A percentile compares a stretch with the other conserved stretches of the same genome.
Conservation (phyloP, 2,888 invertebrate genomes). For the Oligia strigilis region DNA sequence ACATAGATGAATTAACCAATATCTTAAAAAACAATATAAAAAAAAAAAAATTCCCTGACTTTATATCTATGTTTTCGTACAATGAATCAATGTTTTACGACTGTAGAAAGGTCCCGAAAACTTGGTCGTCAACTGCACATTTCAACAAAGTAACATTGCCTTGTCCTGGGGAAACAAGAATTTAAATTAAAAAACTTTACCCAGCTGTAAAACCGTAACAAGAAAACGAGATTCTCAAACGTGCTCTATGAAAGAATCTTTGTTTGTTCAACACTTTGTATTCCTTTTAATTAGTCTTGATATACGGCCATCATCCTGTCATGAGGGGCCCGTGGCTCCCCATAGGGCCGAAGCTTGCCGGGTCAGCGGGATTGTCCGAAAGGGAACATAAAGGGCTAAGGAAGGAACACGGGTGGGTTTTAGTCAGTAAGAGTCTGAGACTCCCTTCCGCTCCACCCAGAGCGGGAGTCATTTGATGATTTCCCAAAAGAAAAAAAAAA, state of each 20-base stretch:
- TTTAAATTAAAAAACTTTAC: conserved; percentile 77
- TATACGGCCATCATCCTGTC: neutral
- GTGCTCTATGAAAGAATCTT: conserved; percentile 63
- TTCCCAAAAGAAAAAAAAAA: too few relatives aligned
- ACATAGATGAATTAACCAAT: too few relatives aligned
- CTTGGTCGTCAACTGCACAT: conserved; percentile 58
- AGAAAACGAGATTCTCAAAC: conserved; percentile 68
- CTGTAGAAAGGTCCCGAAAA: conserved; percentile 52
- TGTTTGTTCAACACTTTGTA: conserved; percentile 63
- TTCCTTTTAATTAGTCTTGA: conserved; percentile 27
- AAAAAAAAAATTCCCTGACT: neutral
- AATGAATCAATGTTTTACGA: conserved; percentile 60
- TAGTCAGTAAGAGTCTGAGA: too few relatives aligned
- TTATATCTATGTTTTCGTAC: conserved; percentile 31
- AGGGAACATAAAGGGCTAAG: too few relatives aligned
- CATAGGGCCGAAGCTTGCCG: too few relatives aligned
- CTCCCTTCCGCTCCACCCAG: too few relatives aligned
- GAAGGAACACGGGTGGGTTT: too few relatives aligned
- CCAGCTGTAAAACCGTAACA: conserved; percentile 65
- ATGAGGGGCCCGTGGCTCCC: too few relatives aligned
- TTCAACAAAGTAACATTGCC: conserved; percentile 64
- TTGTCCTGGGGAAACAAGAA: conserved; percentile 67
- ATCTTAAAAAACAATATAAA: too few relatives aligned
- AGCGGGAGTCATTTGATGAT: too few relatives aligned
- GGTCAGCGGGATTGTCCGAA: too few relatives aligned